A percentile compares a stretch with the other conserved stretches of the same genome.
phyloP scores from a whole-genome alignment of 2,113 vertebrate species.

The Cisticola juncidis region DNA sequence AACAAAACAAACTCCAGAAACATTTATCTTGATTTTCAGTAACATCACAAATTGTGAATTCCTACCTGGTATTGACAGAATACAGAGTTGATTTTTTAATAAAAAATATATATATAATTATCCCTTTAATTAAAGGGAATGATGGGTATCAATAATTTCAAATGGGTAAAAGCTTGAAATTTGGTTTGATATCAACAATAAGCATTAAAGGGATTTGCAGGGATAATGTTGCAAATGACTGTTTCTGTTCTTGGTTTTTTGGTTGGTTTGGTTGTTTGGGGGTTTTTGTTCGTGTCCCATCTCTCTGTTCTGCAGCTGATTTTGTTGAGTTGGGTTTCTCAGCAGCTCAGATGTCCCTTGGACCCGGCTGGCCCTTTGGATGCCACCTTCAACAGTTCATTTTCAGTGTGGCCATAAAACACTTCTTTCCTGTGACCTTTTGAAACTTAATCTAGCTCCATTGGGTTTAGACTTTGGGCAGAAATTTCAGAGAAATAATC shows the following conservation, averaged over 20 bases:
- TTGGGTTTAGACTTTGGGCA: not conserved
- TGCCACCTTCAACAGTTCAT: not conserved
- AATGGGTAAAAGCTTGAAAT: conserved; percentile 75
- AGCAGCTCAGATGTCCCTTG: conserved; percentile 63
- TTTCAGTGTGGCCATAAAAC: conserved; percentile 3
- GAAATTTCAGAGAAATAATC: not conserved
- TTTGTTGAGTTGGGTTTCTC: conserved; percentile 56
- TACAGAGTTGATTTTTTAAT: conserved; percentile 92
- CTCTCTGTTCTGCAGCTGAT: conserved; percentile 48
- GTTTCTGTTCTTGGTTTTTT: conserved; percentile 58
- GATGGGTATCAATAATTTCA: conserved; percentile 82
- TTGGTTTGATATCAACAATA: conserved; percentile 68
- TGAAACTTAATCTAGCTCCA: not conserved
- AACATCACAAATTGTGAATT: conserved; percentile 94
- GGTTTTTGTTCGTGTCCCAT: conserved; percentile 26
- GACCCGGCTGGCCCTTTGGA: conserved; percentile 10
- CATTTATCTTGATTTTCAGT: conserved; percentile 76
- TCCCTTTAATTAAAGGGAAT: conserved; percentile 95
- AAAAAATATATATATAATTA: conserved; percentile 85
- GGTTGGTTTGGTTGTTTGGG: not conserved
- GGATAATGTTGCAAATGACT: conserved; percentile 66
- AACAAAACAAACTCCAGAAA: conserved; percentile 75
- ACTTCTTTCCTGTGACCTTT: not conserved
- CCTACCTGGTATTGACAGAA: conserved; percentile 90
- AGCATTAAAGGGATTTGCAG: conserved; percentile 74